A percentile compares a stretch with the other conserved stretches of the same genome.
Conservation (phyloP, 2,888 invertebrate genomes). For the Nasonovia ribisnigri region DNA sequence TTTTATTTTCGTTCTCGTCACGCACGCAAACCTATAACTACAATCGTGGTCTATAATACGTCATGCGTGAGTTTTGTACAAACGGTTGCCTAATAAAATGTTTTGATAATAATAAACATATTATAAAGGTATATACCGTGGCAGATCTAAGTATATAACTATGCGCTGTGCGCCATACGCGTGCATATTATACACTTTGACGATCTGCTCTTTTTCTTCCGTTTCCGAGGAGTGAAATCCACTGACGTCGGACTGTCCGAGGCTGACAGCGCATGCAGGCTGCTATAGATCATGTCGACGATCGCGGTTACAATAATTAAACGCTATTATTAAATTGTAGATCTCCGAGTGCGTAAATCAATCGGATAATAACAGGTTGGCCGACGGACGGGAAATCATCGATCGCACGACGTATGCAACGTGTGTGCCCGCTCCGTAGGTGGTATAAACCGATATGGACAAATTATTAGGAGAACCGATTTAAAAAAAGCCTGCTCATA, state of each 20-base stretch:
- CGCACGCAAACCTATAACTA: neutral
- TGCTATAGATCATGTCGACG: slow-evolving; percentile 58
- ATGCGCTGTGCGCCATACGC: neutral
- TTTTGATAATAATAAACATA: neutral
- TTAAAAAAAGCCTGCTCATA: neutral
- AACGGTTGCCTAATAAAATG: neutral
- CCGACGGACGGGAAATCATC: slow-evolving; percentile 1
- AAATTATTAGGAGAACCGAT: neutral
- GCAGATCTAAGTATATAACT: neutral
- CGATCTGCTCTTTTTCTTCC: neutral
- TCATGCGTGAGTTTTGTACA: neutral
- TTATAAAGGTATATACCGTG: neutral
- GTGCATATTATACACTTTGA: neutral
- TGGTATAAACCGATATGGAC: slow-evolving; percentile 36
- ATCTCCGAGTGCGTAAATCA: slow-evolving; percentile 58
- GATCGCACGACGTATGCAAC: slow-evolving; percentile 16
- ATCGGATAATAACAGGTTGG: slow-evolving; percentile 59
- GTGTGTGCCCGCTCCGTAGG: slow-evolving; percentile 36
- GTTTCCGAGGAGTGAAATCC: slow-evolving; percentile 14
- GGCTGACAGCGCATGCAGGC: neutral
- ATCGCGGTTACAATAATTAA: slow-evolving; percentile 37
- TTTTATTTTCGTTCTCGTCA: slow-evolving; percentile 10
- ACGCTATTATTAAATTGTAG: slow-evolving; percentile 37
- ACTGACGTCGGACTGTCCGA: neutral
- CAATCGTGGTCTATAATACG: neutral